A percentile compares a stretch with the other conserved stretches of the same genome.
Evolutionary conservation across 2,797 vertebrate genomes (phyloP).

Genomic region (Poliocrania exsul): DNA sequence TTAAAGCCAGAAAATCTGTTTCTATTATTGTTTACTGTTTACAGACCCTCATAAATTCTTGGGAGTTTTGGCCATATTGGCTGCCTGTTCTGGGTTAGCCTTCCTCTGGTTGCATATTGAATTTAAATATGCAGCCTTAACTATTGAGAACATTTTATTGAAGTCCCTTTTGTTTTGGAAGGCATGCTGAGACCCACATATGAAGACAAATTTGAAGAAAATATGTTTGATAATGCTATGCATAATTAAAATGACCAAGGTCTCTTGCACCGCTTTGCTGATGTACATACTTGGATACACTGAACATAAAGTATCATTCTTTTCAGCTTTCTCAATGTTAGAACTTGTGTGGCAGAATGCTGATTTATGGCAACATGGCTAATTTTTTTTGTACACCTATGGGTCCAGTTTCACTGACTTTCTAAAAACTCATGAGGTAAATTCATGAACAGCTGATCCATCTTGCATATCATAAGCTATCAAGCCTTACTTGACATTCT

Average conservation of each 20-base stretch:
- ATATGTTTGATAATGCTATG: background rate
- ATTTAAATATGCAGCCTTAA: background rate
- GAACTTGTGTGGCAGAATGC: background rate
- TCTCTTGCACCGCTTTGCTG: background rate
- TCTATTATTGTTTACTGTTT: constrained; percentile 10
- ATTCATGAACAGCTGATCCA: background rate
- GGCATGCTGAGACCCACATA: background rate
- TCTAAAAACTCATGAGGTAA: background rate
- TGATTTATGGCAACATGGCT: background rate
- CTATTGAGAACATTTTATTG: background rate
- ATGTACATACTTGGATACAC: background rate
- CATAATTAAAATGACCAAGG: background rate
- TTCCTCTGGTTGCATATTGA: background rate
- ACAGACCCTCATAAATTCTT: background rate
- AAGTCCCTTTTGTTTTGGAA: background rate
- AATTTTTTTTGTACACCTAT: background rate
- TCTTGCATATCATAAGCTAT: background rate
- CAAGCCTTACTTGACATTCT: background rate
- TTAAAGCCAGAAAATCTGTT: background rate
- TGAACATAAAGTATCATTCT: background rate
- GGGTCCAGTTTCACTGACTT: background rate
- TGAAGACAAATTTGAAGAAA: background rate
- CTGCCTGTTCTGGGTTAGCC: background rate
- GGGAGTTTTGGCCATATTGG: background rate
- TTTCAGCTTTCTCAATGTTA: background rate